A percentile compares a stretch with the other conserved stretches of the same genome.
phyloP scores from a whole-genome alignment of 2,113 vertebrate genomes.

The Fregata magnificens region DNA sequence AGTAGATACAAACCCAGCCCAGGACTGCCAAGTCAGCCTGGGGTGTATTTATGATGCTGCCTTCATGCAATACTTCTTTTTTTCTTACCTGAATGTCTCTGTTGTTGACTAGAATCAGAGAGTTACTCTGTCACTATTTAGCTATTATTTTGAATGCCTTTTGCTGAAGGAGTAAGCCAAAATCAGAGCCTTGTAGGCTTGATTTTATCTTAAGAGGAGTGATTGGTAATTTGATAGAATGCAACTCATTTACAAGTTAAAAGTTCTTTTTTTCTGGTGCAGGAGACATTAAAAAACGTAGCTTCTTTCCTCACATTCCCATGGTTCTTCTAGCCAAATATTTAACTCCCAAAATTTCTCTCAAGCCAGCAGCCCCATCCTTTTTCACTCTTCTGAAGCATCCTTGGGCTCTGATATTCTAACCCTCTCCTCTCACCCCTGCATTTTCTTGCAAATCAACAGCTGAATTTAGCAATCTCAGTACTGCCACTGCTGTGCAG shows the following conservation, averaged over 20 bases:
- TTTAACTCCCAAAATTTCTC: neutral
- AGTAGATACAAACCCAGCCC: neutral
- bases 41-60: neutral
- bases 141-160: neutral
- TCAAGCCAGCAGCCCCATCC: neutral
- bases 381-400: neutral
- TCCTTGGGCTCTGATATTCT: neutral
- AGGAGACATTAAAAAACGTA: neutral
- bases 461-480: neutral
- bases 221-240: neutral
- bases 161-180: neutral
- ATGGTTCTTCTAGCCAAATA: neutral
- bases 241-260: neutral
- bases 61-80: neutral
- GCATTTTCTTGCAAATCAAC: neutral
- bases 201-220: neutral
- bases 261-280: neutral
- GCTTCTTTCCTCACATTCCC: neutral
- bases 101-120: neutral
- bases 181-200: neutral
- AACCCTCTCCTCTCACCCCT: neutral
- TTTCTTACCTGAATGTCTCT: conserved; percentile 2
- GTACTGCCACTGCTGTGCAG: neutral
- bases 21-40: neutral
- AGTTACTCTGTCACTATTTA: neutral